Percentiles rank a stretch among this genome's conserved stretches.
Evolutionary conservation across 2,113 vertebrate genomes (phyloP).

Genomic region (Psammodynastes pulverulentus): DNA sequence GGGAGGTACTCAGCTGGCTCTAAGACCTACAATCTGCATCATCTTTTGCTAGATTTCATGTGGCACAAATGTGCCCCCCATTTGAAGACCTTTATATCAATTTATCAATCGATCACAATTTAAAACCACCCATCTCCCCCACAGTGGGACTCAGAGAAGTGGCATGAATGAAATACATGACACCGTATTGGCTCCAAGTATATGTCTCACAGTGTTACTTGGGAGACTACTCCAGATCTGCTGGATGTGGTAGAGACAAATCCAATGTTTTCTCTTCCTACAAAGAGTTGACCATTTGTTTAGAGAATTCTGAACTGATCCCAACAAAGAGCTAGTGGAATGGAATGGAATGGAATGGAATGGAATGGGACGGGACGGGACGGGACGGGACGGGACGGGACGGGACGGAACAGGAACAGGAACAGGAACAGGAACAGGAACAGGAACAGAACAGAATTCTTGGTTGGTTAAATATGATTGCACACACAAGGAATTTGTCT

Average conservation of each 20-base stretch:
- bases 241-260: neutral
- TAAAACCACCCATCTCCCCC: neutral
- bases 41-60: neutral
- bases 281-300: neutral
- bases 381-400: too few relatives aligned
- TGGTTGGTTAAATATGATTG: neutral
- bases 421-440: too few relatives aligned
- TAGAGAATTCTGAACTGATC: neutral
- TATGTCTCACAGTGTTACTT: neutral
- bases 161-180: neutral
- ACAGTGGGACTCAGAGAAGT: neutral
- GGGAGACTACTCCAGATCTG: neutral
- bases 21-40: neutral
- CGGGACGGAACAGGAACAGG: too few relatives aligned
- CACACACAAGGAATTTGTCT: neutral
- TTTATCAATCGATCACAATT: neutral
- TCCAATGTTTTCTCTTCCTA: neutral
- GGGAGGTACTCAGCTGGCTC: neutral
- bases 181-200: neutral
- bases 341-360: neutral
- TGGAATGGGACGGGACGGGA: fast-evolving
- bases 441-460: neutral
- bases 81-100: neutral
- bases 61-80: too few relatives aligned
- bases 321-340: neutral